A percentile compares a stretch with the other conserved stretches of the same genome.
phyloP scores from a whole-genome alignment of 1,140 invertebrate species.

The Leptinotarsa undecemlineata region DNA sequence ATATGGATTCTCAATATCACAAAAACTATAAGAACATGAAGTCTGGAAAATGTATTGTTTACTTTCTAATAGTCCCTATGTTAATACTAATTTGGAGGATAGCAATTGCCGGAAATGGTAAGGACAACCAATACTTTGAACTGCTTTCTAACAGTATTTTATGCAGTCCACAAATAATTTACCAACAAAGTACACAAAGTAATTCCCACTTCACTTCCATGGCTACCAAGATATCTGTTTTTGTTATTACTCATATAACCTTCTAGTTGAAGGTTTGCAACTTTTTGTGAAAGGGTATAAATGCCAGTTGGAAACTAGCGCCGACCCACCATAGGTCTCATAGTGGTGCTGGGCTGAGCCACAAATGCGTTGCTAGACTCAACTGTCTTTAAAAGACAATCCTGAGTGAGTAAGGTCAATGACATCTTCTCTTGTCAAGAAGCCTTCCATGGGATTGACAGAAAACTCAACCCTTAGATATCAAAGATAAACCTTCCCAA shows the following conservation, averaged over 20 bases:
- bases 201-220: too few relatives aligned
- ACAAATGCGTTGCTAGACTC: too few relatives aligned
- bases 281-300: background rate
- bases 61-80: slow-evolving; percentile 27
- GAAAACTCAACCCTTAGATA: too few relatives aligned
- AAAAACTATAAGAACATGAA: slow-evolving; percentile 43
- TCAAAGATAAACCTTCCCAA: too few relatives aligned
- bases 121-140: background rate
- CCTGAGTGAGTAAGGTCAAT: too few relatives aligned
- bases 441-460: too few relatives aligned
- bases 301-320: too few relatives aligned
- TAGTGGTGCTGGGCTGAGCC: too few relatives aligned
- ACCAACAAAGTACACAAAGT: slow-evolving; percentile 13
- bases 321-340: too few relatives aligned
- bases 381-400: too few relatives aligned
- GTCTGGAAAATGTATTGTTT: slow-evolving; percentile 26
- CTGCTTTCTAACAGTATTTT: background rate
- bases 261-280: background rate
- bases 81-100: slow-evolving; percentile 49
- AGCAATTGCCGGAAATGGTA: slow-evolving; percentile 47
- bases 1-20: too few relatives aligned
- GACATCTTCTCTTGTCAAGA: too few relatives aligned
- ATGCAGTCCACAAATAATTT: background rate
- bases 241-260: background rate
- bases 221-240: background rate